Percentiles rank a stretch among this genome's conserved stretches.
Conservation (phyloP, 2,113 vertebrate genomes). For the Sinosuthora webbiana region DNA sequence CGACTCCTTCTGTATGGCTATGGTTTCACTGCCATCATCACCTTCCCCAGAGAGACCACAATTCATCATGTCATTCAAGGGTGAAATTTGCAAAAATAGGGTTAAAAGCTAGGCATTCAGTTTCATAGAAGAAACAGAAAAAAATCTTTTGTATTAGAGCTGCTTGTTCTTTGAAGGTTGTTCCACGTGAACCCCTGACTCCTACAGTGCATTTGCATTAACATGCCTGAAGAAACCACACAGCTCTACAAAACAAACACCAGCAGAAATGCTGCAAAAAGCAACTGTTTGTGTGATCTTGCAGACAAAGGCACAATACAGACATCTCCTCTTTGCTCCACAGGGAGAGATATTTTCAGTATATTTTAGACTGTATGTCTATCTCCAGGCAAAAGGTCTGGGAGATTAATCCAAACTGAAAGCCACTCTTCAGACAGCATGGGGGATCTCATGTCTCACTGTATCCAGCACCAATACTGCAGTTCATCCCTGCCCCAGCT, state of each 20-base stretch:
- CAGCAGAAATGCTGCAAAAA: background rate
- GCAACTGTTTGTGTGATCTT: background rate
- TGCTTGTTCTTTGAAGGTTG: background rate
- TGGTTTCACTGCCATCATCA: background rate
- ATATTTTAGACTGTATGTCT: background rate
- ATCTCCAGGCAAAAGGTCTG: background rate
- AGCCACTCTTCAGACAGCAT: background rate
- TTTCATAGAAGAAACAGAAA: background rate
- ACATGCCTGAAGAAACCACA: background rate
- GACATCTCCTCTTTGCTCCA: background rate
- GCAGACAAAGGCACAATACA: background rate
- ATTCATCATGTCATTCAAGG: background rate
- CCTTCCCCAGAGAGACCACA: background rate
- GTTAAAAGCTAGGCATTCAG: background rate
- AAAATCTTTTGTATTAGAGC: background rate
- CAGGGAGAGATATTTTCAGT: fast-evolving
- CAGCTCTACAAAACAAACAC: background rate
- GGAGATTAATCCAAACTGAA: background rate
- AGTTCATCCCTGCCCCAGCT: background rate
- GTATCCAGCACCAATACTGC: background rate
- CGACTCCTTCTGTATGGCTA: background rate
- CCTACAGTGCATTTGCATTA: background rate
- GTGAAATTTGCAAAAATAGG: background rate
- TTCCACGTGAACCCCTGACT: background rate
- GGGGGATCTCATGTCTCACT: background rate